Percentiles rank a stretch among this genome's conserved stretches.
Evolutionary conservation across 1,140 invertebrate genomes (phyloP).

Genomic region (Paralvinella palmiformis): DNA sequence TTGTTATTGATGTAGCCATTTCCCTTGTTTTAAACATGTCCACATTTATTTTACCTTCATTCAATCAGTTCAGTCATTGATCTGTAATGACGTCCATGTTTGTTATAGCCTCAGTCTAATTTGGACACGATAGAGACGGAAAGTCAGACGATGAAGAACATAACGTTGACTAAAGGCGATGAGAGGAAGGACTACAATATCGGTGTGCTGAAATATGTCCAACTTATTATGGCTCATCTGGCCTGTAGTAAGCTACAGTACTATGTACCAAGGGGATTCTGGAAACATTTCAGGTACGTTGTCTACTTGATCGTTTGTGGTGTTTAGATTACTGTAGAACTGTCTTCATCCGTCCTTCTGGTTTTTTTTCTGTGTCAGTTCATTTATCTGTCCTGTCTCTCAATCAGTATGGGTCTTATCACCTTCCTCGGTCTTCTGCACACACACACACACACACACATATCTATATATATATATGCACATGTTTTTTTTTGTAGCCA

Average conservation of each 20-base stretch:
- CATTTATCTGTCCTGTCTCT: no score
- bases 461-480: no score
- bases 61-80: neutral
- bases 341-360: no score
- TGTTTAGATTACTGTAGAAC: no score
- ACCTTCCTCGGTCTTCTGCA: no score
- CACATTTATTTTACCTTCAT: no score
- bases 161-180: conserved; percentile 42
- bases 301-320: neutral
- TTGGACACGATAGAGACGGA: conserved; percentile 39
- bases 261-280: conserved; percentile 91
- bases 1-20: no score
- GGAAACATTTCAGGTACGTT: conserved; percentile 90
- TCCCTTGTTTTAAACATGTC: no score
- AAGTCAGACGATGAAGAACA: conserved; percentile 30
- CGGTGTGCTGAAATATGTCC: conserved; percentile 91
- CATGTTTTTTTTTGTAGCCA: no score
- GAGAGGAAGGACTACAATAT: conserved; percentile 82
- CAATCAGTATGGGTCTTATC: no score
- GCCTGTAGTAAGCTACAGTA: conserved; percentile 93
- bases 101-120: conserved; percentile 29
- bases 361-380: no score
- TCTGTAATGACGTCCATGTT: neutral
- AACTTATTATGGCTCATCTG: conserved; percentile 95
- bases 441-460: no score